Evolutionary conservation across 2,888 invertebrate species (phyloP).

Genomic region (Lobophora halterata): DNA sequence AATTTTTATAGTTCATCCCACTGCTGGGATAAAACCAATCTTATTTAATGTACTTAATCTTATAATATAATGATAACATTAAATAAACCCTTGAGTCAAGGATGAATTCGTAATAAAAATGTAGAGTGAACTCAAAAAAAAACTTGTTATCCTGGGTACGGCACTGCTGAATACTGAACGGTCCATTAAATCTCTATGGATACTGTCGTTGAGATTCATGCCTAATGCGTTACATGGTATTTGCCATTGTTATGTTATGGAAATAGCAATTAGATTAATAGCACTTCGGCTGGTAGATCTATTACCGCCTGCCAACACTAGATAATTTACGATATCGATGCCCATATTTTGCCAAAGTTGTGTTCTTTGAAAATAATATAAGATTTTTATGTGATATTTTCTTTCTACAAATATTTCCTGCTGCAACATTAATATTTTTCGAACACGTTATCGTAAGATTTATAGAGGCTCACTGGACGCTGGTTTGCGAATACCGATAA

Average conservation of each 20-base stretch:
- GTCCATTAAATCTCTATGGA: slow-evolving; percentile 30
- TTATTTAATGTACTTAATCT: too few species aligned
- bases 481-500: slow-evolving; percentile 10
- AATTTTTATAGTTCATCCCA: too few species aligned
- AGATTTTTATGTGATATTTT: slow-evolving; percentile 18
- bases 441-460: slow-evolving; percentile 4
- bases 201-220: slow-evolving; percentile 28
- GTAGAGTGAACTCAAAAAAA: too few species aligned
- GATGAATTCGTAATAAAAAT: too few species aligned
- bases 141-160: too few species aligned
- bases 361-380: slow-evolving; percentile 9
- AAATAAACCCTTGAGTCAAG: too few species aligned
- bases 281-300: slow-evolving; percentile 24
- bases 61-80: too few species aligned
- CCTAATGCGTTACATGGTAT: slow-evolving; percentile 23
- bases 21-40: too few species aligned
- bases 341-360: slow-evolving; percentile 23
- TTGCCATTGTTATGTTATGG: slow-evolving; percentile 22
- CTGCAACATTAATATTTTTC: slow-evolving; percentile 7
- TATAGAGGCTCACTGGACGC: slow-evolving; percentile 7
- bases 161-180: too few species aligned
- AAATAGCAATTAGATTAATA: slow-evolving; percentile 27
- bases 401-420: slow-evolving; percentile 2
- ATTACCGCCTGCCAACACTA: slow-evolving; percentile 24
- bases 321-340: slow-evolving; percentile 29